Evolutionary conservation across 2,797 vertebrate species (phyloP).

Genomic region (Aythya fuligula): DNA sequence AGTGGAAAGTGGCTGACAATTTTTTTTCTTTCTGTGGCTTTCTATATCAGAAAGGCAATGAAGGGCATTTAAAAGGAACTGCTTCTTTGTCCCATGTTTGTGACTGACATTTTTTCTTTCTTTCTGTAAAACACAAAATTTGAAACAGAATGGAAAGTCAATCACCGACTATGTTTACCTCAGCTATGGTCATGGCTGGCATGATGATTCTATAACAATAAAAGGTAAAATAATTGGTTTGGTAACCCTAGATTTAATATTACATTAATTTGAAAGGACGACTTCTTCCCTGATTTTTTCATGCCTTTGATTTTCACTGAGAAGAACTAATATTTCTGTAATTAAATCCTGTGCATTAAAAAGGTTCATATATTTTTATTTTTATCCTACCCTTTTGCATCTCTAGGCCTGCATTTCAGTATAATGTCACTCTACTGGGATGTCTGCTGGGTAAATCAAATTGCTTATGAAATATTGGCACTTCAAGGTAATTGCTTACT

Average conservation of each 20-base stretch:
- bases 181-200: not conserved
- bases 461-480: not conserved
- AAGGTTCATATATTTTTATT: not conserved
- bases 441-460: not conserved
- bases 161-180: not conserved
- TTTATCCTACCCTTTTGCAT: not conserved
- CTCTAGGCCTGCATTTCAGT: not conserved
- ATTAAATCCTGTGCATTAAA: not conserved
- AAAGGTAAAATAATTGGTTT: not conserved
- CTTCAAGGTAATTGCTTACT: not conserved
- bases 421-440: not conserved
- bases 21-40: not conserved
- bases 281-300: not conserved
- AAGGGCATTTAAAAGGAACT: not conserved
- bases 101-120: not conserved
- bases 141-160: not conserved
- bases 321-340: not conserved
- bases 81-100: not conserved
- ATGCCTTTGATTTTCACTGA: not conserved
- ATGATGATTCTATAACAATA: not conserved
- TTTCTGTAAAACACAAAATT: not conserved
- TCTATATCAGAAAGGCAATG: not conserved
- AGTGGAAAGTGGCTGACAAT: not conserved
- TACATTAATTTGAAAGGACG: not conserved
- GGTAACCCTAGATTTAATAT: not conserved